phyloP scores from a whole-genome alignment of 2,888 invertebrate species.

The Tinea pellionella region DNA sequence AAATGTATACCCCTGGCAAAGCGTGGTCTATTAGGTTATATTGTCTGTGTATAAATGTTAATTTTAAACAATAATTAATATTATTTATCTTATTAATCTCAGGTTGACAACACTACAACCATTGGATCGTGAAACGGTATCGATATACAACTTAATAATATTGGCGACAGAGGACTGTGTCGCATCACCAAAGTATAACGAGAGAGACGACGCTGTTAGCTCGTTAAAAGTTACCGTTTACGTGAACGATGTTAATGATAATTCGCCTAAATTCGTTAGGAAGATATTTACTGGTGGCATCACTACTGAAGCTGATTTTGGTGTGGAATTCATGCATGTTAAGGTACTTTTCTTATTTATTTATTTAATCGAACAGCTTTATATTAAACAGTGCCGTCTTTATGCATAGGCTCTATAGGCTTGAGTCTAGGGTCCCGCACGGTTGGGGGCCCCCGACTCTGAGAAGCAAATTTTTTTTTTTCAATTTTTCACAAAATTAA shows the following conservation, averaged over 20 bases:
- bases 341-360: slow-evolving; percentile 75
- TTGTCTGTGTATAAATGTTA: no score
- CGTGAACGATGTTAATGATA: slow-evolving; percentile 91
- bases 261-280: slow-evolving; percentile 84
- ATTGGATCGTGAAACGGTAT: slow-evolving; percentile 79
- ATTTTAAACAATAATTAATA: background rate
- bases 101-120: slow-evolving; percentile 46
- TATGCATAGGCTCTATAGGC: no score
- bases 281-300: slow-evolving; percentile 93
- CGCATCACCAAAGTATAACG: slow-evolving; percentile 66
- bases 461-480: no score
- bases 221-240: slow-evolving; percentile 75
- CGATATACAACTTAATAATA: slow-evolving; percentile 77
- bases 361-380: no score
- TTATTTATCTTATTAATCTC: background rate
- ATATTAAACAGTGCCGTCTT: no score
- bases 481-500: no score
- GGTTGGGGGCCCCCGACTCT: no score
- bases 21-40: no score
- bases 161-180: slow-evolving; percentile 88
- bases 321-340: slow-evolving; percentile 85
- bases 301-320: slow-evolving; percentile 93
- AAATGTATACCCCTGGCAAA: no score
- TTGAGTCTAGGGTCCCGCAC: no score
- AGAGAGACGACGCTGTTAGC: slow-evolving; percentile 75